Conservation (phyloP, 2,113 vertebrate genomes). For the Etia nguti region DNA sequence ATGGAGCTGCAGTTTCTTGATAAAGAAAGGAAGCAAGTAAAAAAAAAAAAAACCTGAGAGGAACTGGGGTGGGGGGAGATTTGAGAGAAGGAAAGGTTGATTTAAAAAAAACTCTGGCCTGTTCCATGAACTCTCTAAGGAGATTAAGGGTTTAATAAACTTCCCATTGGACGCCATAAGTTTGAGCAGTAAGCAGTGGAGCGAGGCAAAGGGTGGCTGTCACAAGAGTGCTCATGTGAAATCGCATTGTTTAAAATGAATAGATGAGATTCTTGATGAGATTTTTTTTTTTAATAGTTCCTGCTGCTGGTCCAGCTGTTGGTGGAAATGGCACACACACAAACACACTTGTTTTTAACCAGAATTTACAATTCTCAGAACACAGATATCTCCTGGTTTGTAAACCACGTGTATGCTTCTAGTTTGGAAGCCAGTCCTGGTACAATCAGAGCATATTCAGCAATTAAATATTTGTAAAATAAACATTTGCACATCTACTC, state of each 20-base stretch:
- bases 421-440: background rate
- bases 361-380: background rate
- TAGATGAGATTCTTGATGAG: background rate
- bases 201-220: conserved; percentile 23
- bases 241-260: background rate
- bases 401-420: background rate
- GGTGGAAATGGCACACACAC: background rate
- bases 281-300: background rate
- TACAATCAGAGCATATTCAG: background rate
- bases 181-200: conserved; percentile 26
- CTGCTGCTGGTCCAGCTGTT: background rate
- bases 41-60: background rate
- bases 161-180: conserved; percentile 36
- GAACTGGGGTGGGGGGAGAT: background rate
- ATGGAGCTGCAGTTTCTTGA: conserved; percentile 6
- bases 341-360: background rate
- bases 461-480: background rate
- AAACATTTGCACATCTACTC: background rate
- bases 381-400: background rate
- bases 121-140: conserved; percentile 42
- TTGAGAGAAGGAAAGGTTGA: conserved; percentile 8
- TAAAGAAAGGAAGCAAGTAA: background rate
- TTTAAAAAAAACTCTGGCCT: conserved; percentile 36
- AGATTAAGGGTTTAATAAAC: conserved; percentile 64
- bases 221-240: conserved; percentile 53